Evolutionary conservation across 1,140 invertebrate species (phyloP).

Genomic region (Drosophila sp.): DNA sequence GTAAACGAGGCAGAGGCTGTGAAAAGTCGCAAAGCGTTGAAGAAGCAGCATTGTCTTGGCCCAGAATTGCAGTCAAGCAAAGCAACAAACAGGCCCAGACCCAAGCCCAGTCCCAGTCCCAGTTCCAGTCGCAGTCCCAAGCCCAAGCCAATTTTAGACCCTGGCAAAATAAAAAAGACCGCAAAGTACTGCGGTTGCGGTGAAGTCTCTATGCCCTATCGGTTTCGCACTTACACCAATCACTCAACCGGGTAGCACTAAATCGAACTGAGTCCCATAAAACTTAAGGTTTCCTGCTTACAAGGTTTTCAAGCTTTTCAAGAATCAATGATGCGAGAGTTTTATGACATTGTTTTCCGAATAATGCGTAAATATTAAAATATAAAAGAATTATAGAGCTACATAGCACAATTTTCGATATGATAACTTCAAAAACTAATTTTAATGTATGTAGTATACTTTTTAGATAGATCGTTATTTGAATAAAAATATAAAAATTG

Average conservation of each 20-base stretch:
- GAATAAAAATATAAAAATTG: too few relatives aligned
- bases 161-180: constrained; percentile 29
- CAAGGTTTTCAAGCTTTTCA: too few relatives aligned
- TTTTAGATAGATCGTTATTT: too few relatives aligned
- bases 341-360: too few relatives aligned
- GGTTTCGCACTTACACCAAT: background rate
- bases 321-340: too few relatives aligned
- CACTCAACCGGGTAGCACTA: background rate
- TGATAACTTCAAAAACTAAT: too few relatives aligned
- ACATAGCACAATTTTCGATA: too few relatives aligned
- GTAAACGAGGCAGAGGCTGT: constrained; percentile 50
- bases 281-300: too few relatives aligned
- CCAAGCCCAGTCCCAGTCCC: background rate
- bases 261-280: too few relatives aligned
- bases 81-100: constrained; percentile 14
- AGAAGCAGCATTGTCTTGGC: constrained; percentile 64
- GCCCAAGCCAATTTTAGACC: background rate
- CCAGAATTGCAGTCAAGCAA: constrained; percentile 71
- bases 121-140: background rate
- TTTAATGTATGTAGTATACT: too few relatives aligned
- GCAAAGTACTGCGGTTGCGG: constrained; percentile 28
- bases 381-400: too few relatives aligned
- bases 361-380: too few relatives aligned
- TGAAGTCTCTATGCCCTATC: background rate
- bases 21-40: constrained; percentile 47